Conservation (phyloP, 2,888 invertebrate genomes). For the Megastigmus dorsalis region DNA sequence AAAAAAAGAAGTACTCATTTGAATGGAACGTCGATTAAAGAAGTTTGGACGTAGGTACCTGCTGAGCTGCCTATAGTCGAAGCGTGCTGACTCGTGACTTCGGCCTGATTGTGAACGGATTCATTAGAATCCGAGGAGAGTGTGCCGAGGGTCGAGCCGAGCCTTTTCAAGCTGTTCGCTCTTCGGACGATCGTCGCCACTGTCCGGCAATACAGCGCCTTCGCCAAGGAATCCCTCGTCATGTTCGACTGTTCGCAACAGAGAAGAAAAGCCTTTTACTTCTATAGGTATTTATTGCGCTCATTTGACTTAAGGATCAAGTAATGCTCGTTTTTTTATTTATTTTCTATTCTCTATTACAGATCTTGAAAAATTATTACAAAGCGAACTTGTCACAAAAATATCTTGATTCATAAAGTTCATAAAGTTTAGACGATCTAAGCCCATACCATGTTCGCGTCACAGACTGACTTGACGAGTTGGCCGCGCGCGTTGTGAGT, state of each 20-base stretch:
- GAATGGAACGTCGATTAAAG: constrained; percentile 30
- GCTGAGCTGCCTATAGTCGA: constrained; percentile 82
- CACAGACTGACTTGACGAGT: constrained; percentile 86
- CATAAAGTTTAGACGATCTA: no score
- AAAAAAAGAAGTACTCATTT: no score
- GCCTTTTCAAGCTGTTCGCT: constrained; percentile 91
- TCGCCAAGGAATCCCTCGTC: constrained; percentile 92
- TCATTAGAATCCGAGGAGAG: constrained; percentile 94
- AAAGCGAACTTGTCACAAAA: not conserved
- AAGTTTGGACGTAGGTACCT: constrained; percentile 58
- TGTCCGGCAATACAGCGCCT: constrained; percentile 94
- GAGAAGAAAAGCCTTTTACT: no score
- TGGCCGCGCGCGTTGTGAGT: constrained; percentile 87
- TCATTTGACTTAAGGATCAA: no score
- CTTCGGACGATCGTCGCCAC: constrained; percentile 94
- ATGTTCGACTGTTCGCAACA: constrained; percentile 83
- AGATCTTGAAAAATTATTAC: not conserved
- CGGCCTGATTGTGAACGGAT: constrained; percentile 91
- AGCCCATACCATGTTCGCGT: constrained; percentile 86
- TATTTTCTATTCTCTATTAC: not conserved
- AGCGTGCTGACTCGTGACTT: constrained; percentile 89
- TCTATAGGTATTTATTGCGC: no score
- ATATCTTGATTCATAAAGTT: not conserved
- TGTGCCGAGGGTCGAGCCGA: constrained; percentile 88
- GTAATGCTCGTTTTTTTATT: no score